phyloP scores from a whole-genome alignment of 2,113 vertebrate species.

The Recurvirostra avosetta region DNA sequence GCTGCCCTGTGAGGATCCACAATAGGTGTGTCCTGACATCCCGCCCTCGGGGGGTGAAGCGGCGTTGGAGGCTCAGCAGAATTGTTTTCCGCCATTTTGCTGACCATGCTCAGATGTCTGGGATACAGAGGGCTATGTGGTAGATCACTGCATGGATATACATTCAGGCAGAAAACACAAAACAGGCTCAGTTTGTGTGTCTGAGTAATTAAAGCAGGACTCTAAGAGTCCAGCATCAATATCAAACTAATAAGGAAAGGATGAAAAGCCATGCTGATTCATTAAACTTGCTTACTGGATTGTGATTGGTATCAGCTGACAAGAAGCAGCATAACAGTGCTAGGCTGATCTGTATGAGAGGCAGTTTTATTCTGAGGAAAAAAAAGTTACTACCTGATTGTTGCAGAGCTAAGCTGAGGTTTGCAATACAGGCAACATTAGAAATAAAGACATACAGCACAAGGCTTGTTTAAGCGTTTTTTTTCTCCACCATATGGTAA shows the following conservation, averaged over 20 bases:
- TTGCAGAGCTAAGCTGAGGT: not conserved
- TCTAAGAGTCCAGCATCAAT: not conserved
- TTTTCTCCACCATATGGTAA: not conserved
- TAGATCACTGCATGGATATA: slow-evolving; percentile 4
- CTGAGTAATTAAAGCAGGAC: not conserved
- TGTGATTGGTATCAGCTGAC: not conserved
- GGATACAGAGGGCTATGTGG: slow-evolving; percentile 92
- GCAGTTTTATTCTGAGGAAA: not conserved
- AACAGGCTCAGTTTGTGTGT: not conserved
- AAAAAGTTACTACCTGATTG: not conserved
- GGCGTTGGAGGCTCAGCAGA: slow-evolving; percentile 90
- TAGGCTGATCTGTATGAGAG: not conserved
- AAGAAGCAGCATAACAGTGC: not conserved
- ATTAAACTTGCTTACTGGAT: not conserved
- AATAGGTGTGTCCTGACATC: slow-evolving; percentile 94
- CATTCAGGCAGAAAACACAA: not conserved
- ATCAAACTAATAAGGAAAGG: not conserved
- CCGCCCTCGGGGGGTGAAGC: slow-evolving; percentile 87
- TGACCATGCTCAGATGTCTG: slow-evolving; percentile 91
- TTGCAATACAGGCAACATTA: not conserved
- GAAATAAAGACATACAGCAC: slow-evolving; percentile 59
- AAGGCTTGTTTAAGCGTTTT: not conserved
- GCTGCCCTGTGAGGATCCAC: slow-evolving; percentile 89
- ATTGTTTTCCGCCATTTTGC: slow-evolving; percentile 93
- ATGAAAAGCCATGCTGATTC: not conserved